A percentile compares a stretch with the other conserved stretches of the same genome.
phyloP scores from a whole-genome alignment of 1,140 invertebrate species.

The Tyrophagus putrescentiae region DNA sequence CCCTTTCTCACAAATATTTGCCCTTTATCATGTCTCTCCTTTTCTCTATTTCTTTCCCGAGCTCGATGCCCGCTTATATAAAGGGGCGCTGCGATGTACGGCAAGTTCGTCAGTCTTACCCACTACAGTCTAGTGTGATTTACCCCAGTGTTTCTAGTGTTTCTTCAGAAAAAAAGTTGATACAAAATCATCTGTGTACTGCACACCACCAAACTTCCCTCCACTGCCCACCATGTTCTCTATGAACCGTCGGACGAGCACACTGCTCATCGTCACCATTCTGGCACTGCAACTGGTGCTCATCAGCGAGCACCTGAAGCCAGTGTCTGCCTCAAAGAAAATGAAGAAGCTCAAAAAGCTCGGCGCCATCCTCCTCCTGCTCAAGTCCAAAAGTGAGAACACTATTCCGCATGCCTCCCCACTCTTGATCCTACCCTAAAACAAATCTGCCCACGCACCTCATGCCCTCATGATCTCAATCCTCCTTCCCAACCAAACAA shows the following conservation, averaged over 20 bases:
- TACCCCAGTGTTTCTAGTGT: no score
- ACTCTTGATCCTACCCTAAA: background rate
- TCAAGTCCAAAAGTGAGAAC: background rate
- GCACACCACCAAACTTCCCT: no score
- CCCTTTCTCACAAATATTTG: no score
- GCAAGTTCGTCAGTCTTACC: no score
- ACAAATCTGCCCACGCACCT: background rate
- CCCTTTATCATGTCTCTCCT: no score
- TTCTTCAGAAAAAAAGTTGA: no score
- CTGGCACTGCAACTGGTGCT: slow-evolving; percentile 6
- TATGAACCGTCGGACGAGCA: slow-evolving; percentile 9
- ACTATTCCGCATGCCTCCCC: background rate
- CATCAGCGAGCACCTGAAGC: background rate
- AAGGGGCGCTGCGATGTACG: no score
- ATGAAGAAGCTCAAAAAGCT: slow-evolving; percentile 1
- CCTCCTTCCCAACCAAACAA: background rate
- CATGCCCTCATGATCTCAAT: background rate
- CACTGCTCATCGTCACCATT: slow-evolving; percentile 3
- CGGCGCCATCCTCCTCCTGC: background rate
- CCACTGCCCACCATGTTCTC: slow-evolving; percentile 4
- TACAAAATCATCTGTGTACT: no score
- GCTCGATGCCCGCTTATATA: no score
- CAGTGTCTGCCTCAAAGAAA: background rate
- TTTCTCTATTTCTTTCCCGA: no score
- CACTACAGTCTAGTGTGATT: no score